phyloP scores from a whole-genome alignment of 2,888 invertebrate species.

The Dryococelus australis region DNA sequence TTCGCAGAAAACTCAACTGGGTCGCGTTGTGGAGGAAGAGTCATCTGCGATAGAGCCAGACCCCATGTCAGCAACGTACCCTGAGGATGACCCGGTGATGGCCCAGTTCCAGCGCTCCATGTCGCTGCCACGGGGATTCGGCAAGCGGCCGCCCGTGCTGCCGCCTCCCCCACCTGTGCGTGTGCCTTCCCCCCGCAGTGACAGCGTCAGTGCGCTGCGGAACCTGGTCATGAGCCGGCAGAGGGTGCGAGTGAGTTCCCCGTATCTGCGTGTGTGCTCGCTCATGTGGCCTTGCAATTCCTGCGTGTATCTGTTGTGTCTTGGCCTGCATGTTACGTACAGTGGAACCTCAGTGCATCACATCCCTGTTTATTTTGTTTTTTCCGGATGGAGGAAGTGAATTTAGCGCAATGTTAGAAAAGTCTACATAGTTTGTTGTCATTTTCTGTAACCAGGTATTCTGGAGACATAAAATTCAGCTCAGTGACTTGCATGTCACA shows the following conservation, averaged over 20 bases:
- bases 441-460: no score
- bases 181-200: conserved; percentile 53
- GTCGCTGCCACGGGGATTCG: conserved; percentile 59
- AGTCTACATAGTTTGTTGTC: no score
- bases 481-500: no score
- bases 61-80: conserved; percentile 49
- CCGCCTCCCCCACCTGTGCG: conserved; percentile 55
- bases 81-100: conserved; percentile 52
- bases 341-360: no score
- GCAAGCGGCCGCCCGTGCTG: conserved; percentile 55
- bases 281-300: no score
- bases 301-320: no score
- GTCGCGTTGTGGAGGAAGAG: conserved; percentile 59
- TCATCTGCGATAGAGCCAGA: conserved; percentile 48
- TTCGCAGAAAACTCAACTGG: conserved; percentile 55
- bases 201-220: conserved; percentile 57
- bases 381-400: no score
- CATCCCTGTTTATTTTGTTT: no score
- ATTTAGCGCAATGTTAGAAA: no score
- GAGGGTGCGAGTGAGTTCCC: conserved; percentile 54
- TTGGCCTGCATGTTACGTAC: no score
- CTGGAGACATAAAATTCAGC: no score
- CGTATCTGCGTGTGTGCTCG: neutral
- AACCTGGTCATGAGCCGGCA: conserved; percentile 57
- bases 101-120: conserved; percentile 58